phyloP scores from a whole-genome alignment of 2,113 vertebrate genomes.

The Semnornis frantzii region DNA sequence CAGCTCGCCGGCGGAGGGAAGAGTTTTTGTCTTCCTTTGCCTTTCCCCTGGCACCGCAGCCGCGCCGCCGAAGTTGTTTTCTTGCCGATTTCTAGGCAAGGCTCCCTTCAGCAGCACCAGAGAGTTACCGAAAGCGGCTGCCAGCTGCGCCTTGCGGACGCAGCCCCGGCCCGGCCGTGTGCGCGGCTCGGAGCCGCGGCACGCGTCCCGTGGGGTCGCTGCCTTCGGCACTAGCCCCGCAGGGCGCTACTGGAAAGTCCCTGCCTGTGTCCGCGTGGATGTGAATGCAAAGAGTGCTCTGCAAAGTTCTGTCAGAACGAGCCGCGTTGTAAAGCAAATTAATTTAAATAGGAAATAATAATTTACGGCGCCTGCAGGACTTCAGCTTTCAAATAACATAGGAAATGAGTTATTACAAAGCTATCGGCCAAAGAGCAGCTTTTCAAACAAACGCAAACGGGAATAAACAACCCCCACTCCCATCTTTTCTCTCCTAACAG shows the following conservation, averaged over 20 bases:
- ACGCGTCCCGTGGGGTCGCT: neutral
- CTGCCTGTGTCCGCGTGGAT: neutral
- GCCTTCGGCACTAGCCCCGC: neutral
- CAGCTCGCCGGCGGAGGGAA: neutral
- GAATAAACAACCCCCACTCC: neutral
- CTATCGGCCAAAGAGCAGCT: neutral
- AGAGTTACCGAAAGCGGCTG: neutral
- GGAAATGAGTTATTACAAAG: neutral
- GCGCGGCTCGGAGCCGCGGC: neutral
- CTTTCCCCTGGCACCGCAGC: neutral
- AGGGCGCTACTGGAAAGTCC: neutral
- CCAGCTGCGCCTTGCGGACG: neutral
- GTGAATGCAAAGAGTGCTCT: neutral
- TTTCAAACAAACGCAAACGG: neutral
- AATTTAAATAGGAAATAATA: neutral
- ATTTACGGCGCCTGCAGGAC: neutral
- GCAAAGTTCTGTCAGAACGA: neutral
- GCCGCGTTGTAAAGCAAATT: neutral
- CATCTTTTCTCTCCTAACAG: conserved; percentile 68
- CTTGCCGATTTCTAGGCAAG: neutral
- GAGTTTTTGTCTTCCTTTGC: neutral
- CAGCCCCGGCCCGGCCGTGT: neutral
- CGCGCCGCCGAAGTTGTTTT: neutral
- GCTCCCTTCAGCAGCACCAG: neutral
- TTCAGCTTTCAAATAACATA: neutral